phyloP scores from a whole-genome alignment of 2,888 invertebrate species.

The Boloria euphrosyne region DNA sequence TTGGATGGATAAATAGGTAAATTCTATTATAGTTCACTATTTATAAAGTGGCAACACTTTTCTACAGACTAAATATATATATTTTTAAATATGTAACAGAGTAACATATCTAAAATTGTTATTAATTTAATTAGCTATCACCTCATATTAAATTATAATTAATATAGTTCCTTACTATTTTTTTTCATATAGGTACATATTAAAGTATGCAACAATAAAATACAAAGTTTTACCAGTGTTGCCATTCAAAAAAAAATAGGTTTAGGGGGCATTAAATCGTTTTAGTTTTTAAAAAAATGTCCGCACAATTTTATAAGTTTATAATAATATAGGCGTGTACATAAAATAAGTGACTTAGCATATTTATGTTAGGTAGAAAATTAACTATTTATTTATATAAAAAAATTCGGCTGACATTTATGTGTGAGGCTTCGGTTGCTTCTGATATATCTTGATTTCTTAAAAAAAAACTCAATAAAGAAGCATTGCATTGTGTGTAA shows the following conservation, averaged over 20 bases:
- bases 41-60: too few species aligned
- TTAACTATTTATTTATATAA: constrained; percentile 34
- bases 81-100: background rate
- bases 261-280: constrained; percentile 32
- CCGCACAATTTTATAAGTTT: constrained; percentile 31
- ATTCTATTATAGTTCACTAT: too few species aligned
- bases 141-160: too few species aligned
- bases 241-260: constrained; percentile 13
- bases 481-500: background rate
- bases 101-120: constrained; percentile 3
- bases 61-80: background rate
- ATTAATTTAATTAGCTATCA: too few species aligned
- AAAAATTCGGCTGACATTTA: background rate
- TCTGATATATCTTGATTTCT: constrained; percentile 2
- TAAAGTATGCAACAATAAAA: too few species aligned
- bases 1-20: too few species aligned
- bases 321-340: constrained; percentile 21
- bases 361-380: constrained; percentile 40
- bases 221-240: constrained; percentile 11
- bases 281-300: constrained; percentile 17
- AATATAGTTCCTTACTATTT: too few species aligned
- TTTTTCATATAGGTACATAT: too few species aligned
- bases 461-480: background rate
- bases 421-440: background rate
- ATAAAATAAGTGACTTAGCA: constrained; percentile 36